Base-by-base conservation (phyloP, 2,113 vertebrate species). In the Crotalus tigris region DNA sequence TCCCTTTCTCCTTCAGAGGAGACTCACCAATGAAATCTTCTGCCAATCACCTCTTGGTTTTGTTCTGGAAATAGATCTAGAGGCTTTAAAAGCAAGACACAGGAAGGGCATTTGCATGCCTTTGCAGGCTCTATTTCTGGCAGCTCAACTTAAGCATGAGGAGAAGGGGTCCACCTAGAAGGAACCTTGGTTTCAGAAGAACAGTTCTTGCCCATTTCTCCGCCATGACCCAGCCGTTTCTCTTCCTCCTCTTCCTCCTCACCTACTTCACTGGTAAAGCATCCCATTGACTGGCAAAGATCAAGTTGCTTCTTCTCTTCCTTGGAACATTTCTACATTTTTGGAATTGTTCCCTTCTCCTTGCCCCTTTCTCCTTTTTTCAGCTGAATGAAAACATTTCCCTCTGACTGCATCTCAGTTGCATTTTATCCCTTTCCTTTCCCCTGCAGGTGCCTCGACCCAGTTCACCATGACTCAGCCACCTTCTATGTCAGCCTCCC, bases 351-450 rank as follows among this genome's bases (percentile, higher is more conserved):
- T 33, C 0, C 13, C 13, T 17, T 33, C 11, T n/a, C 61, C 5
- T 69, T 8, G 9, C 4, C 0, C 11, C 29, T 69, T 44, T 15
- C 15, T 1, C 29, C 12, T 4, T 33, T 33, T 33, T 29, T 69
- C 46, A 33, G 1, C 0, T 17, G 64, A 15, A 2, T n/a, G 0
- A n/a, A n/a, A 5, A 0, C 12, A 0, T 69, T 75, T 33, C 13
- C 0, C 11, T 33, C 64, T 33, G n/a, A 15, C 2, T 75, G n/a
- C n/a, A 6, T 6, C 69, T 75, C 0, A 75, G 69, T 1, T 33
- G n/a, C 1, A 75, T 19, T 75, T 75, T 1, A 17, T 17, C 1
- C n/a, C 15, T 7, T 33, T 75, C 33, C 69, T 17, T 2, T 2
- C 58, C 12, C 53, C 88, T 33, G 64, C 44, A 3, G 91, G 86